phyloP scores from a whole-genome alignment of 1,140 invertebrate species.

The Macrotrachela quadricornifera region DNA sequence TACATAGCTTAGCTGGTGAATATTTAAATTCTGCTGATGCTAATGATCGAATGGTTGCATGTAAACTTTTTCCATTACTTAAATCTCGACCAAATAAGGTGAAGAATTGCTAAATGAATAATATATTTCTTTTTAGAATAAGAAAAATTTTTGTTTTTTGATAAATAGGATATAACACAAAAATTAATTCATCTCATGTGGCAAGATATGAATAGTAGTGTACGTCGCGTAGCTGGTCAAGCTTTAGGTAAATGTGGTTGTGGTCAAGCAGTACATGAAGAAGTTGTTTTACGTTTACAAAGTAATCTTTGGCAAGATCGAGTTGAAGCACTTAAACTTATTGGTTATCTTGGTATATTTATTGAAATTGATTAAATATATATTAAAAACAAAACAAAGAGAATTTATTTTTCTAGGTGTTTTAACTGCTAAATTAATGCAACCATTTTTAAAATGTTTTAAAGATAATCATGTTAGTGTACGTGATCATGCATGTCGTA shows the following conservation, averaged over 20 bases:
- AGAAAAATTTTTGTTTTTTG: too few relatives aligned
- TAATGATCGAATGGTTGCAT: not conserved
- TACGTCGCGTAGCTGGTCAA: constrained; percentile 1
- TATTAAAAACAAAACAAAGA: too few relatives aligned
- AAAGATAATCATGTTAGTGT: constrained; percentile 24
- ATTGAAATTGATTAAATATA: too few relatives aligned
- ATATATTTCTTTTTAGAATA: too few relatives aligned
- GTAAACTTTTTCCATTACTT: constrained; percentile 4
- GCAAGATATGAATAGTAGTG: constrained; percentile 5
- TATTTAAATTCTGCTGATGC: constrained; percentile 1
- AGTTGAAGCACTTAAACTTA: constrained; percentile 1
- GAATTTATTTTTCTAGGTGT: too few relatives aligned
- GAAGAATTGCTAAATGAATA: too few relatives aligned
- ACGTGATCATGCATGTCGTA: constrained; percentile 21
- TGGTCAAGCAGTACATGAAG: constrained; percentile 1
- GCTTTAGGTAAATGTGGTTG: constrained; percentile 1
- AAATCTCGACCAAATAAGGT: too few relatives aligned
- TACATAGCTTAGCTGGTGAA: not conserved
- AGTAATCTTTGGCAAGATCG: not conserved
- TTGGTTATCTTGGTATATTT: constrained; percentile 3
- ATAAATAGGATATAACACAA: too few relatives aligned
- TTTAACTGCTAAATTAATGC: constrained; percentile 28
- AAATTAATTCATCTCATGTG: constrained; percentile 7
- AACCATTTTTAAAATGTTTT: constrained; percentile 25
- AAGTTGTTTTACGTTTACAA: not conserved